phyloP scores from a whole-genome alignment of 2,888 invertebrate genomes.

The Drosophila imparisetae region DNA sequence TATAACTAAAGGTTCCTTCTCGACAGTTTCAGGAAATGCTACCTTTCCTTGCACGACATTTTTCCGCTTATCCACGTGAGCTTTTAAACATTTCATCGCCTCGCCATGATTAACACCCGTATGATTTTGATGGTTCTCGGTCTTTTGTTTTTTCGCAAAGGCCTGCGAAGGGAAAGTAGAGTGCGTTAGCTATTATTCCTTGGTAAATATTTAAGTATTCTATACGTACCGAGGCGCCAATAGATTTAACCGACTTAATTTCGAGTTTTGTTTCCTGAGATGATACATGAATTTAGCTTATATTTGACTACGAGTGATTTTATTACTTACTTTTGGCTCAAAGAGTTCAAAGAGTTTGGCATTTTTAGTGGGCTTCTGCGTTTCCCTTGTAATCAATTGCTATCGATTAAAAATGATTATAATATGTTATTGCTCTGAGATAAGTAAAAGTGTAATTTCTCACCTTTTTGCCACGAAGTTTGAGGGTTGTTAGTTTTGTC shows the following conservation, averaged over 20 bases:
- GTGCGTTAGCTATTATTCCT: background rate
- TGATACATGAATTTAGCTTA: background rate
- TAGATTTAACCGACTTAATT: background rate
- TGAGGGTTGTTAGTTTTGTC: slow-evolving; percentile 11
- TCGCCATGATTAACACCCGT: slow-evolving; percentile 5
- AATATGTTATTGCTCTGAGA: background rate
- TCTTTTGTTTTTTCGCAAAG: slow-evolving; percentile 7
- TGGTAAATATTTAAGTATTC: too few species aligned
- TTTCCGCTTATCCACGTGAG: slow-evolving; percentile 15
- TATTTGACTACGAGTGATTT: background rate
- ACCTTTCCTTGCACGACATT: background rate
- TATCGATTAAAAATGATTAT: background rate
- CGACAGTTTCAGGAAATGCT: background rate
- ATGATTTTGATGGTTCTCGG: background rate
- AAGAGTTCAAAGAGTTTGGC: slow-evolving; percentile 43
- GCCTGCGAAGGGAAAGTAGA: background rate
- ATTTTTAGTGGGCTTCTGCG: slow-evolving; percentile 16
- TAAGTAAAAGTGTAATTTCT: background rate
- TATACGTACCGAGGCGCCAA: slow-evolving; percentile 4
- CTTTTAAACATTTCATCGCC: slow-evolving; percentile 1
- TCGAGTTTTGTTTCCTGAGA: background rate
- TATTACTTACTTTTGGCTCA: slow-evolving; percentile 24
- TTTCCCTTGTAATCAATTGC: background rate
- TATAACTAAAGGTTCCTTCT: background rate
- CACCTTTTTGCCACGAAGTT: slow-evolving; percentile 9